These are phyloP conservation scores for Armadillidium nasatum DNA, from an alignment of 1,140 invertebrate genomes.

Conservation along the genomic window DNA sequence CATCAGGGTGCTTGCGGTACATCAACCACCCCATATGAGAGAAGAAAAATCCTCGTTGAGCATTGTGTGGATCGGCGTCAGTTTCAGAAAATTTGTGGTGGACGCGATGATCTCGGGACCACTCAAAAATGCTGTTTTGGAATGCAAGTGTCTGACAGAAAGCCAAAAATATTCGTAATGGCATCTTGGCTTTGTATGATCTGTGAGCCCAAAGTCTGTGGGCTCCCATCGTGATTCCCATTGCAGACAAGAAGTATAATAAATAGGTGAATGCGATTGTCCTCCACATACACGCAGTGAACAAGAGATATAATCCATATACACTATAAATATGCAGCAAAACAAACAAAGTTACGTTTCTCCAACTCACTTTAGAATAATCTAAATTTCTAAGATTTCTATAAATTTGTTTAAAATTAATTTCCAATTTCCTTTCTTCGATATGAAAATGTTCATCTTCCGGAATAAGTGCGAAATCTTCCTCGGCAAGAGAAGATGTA, in stretches of 20 bases:
- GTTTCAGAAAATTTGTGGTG: slow-evolving; percentile 97
- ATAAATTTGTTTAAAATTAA: slow-evolving; percentile 30
- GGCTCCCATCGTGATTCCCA: slow-evolving; percentile 88
- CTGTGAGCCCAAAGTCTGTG: slow-evolving; percentile 91
- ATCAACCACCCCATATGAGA: slow-evolving; percentile 92
- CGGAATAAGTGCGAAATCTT: slow-evolving; percentile 24
- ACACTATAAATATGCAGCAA: slow-evolving; percentile 80
- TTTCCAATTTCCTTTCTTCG: slow-evolving; percentile 34
- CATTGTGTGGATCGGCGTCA: slow-evolving; percentile 92
- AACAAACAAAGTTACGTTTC: slow-evolving; percentile 79
- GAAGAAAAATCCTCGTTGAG: slow-evolving; percentile 92
- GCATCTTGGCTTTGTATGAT: slow-evolving; percentile 88
- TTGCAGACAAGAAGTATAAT: slow-evolving; percentile 62
- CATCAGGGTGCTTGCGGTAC: slow-evolving; percentile 82
- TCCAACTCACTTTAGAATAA: slow-evolving; percentile 68
- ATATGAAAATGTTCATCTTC: slow-evolving; percentile 24
- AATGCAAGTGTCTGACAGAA: slow-evolving; percentile 79
- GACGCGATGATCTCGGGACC: slow-evolving; percentile 88
- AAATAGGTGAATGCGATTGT: slow-evolving; percentile 62
- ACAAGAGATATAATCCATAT: slow-evolving; percentile 73
- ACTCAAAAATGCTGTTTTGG: slow-evolving; percentile 88
- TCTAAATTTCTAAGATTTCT: slow-evolving; percentile 38
- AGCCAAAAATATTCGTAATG: slow-evolving; percentile 70
- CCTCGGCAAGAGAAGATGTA: not conserved
- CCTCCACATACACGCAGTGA: slow-evolving; percentile 70